These are phyloP conservation scores for Stenotaenia linearis DNA, from an alignment of 2,888 invertebrate species.

Conservation along the genomic window DNA sequence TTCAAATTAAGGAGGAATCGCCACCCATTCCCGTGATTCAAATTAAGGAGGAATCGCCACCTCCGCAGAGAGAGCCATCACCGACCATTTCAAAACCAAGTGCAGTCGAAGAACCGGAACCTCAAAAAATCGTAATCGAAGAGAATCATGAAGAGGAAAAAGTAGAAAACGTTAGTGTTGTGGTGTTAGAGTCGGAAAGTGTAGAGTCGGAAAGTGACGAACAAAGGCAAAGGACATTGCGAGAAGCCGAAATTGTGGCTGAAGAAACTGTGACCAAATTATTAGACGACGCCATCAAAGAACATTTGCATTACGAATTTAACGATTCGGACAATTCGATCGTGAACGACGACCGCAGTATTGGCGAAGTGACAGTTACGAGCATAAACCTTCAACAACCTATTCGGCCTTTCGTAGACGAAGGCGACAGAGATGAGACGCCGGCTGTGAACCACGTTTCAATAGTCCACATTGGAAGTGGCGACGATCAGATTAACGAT, in stretches of 20 bases:
- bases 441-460: constrained; percentile 72
- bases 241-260: constrained; percentile 29
- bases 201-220: no score
- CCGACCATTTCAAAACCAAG: background rate
- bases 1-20: background rate
- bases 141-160: background rate
- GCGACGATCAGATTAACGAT: constrained; percentile 35
- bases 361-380: constrained; percentile 34
- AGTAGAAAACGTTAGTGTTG: background rate
- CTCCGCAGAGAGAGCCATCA: no score
- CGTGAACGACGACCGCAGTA: constrained; percentile 30
- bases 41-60: no score
- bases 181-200: background rate
- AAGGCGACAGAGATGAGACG: constrained; percentile 56
- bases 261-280: constrained; percentile 30
- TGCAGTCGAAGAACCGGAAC: background rate
- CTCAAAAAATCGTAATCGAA: background rate
- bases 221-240: constrained; percentile 2
- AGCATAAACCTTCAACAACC: constrained; percentile 32
- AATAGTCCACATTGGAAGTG: constrained; percentile 81
- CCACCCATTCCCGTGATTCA: no score
- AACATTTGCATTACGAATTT: background rate
- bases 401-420: constrained; percentile 38
- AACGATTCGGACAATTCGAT: constrained; percentile 22
- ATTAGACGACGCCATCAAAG: constrained; percentile 19